Base-by-base conservation (phyloP, 2,113 vertebrate species). In the Salvelinus alpinus region DNA sequence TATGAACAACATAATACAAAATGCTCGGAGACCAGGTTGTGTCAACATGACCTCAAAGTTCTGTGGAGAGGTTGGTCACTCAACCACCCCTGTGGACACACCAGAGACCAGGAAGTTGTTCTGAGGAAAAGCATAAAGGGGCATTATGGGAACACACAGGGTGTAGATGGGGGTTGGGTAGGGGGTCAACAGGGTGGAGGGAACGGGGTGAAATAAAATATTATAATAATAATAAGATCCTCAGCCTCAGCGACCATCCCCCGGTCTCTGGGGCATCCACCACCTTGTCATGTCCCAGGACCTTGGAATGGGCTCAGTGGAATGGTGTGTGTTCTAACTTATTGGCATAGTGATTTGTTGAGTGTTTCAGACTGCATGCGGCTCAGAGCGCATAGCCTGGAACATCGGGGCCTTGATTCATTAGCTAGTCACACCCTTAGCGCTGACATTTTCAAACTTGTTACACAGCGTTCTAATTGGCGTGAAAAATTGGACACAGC, bases 391-490 rank as follows among this genome's bases (percentile, higher is more conserved):
- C 72, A 25, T 72, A 65, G 91, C 78, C 84, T 73, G 90, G 88
- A 92, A 91, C 91, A 85, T 81, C 77, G 73, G 16, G 82, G 85
- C 82, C 75, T 67, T 79, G 88, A 87, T 90, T 92, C 91, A 93
- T 93, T 93, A 93, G 90, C 86, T 81, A 80, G 88, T 87, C 86
- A 81, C 78, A 76, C 87, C 92, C 88, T 85, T 85, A 88, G 89
- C 82, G 84, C 89, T 92, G 91, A 91, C 92, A 93, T 93, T 94
- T 92, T 81, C 87, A 89, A 90, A 89, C 85, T 82, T 87, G 81
- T 86, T 84, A 82, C 84, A 73, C 34, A 66, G 85, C 82, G 79
- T 86, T 87, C 74, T 90, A 91, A 92, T 91, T 92, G 89, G 84
- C 20, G 22, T 90, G 85, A 90, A 92, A 89, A 90, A 91, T 91